Evolutionary conservation across 2,113 vertebrate species (phyloP), one percentile per base, ranked within the genome.

Genomic region (Ceuthmochares aereus): DNA sequence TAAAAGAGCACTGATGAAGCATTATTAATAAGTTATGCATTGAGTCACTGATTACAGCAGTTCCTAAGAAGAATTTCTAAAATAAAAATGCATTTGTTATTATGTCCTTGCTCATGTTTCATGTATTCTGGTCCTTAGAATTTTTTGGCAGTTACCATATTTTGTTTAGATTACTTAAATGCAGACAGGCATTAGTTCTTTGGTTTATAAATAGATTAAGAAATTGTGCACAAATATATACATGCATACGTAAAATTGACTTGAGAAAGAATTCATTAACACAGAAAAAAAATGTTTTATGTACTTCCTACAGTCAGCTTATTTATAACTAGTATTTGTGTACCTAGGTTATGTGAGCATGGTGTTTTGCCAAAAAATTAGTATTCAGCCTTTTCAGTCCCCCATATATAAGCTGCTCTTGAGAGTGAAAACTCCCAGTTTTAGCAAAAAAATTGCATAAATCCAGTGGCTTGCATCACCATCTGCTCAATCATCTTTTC

Each of bases 401-500:
- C 45, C 90, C 75, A 72, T 77, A 93, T 56, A 78, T 68, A 91
- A 92, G 60, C 91, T 59, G 21, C 84, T 95, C 27, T 34, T 77
- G 78, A 88, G 79, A 95, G 78, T 88, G 64, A 93, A 96, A 95
- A 82, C 32, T 91, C 82, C 77, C 51, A 66, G 72, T 95, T 96
- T 94, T 93, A 96, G 84, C 58, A 96, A 93, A 96, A 56, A 95
- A 91, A 96, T 49, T 82, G 45, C 89, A 96, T 91, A 91, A 95
- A 97, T 95, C 95, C 94, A 96, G 89, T 95, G 96, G 93, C 93
- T 92, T 96, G 92, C 74, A 89, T 94, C 96, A 85, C 97, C 97
- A 96, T 97, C 95, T 97, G 97, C 96, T 97, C 96, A 93, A 87
- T 97, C 90, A 95, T 96, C 94, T 96, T 96, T 96, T 94, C 95